A percentile compares a stretch with the other conserved stretches of the same genome.
Conservation (phyloP, 30 jellyfish, hydroid and myxozoan genomes). For the Hydractinia echinata region DNA sequence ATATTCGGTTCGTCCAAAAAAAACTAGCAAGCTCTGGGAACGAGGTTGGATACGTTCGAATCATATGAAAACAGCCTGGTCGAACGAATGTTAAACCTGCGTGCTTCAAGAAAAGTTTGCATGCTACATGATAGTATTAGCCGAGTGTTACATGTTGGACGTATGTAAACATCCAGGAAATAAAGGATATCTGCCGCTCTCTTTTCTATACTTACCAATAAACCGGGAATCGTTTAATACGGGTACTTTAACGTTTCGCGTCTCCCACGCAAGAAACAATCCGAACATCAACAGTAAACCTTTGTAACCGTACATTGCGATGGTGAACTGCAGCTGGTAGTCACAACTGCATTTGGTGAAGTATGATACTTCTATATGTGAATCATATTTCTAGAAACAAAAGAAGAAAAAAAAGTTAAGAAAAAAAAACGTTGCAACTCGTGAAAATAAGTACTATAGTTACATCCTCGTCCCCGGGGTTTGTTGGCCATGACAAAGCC, state of each 20-base stretch:
- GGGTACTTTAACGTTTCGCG: slow-evolving; percentile 69
- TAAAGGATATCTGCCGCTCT: too few species aligned
- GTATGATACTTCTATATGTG: slow-evolving; percentile 51
- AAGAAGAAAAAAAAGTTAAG: neutral
- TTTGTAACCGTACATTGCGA: slow-evolving; percentile 55
- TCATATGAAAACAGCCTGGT: too few species aligned
- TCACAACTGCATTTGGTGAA: slow-evolving; percentile 52
- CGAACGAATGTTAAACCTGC: too few species aligned
- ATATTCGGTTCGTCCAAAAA: too few species aligned
- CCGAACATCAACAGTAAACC: slow-evolving; percentile 69
- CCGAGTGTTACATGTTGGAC: too few species aligned
- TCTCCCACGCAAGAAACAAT: slow-evolving; percentile 83
- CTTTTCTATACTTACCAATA: slow-evolving; percentile 28
- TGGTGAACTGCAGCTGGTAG: slow-evolving; percentile 48
- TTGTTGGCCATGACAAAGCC: too few species aligned
- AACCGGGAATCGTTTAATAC: slow-evolving; percentile 71
- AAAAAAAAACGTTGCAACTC: neutral
- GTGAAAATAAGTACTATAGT: neutral
- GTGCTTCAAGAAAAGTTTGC: too few species aligned
- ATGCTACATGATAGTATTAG: too few species aligned
- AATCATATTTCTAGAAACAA: slow-evolving; percentile 35
- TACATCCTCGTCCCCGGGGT: neutral
- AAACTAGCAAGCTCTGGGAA: too few species aligned
- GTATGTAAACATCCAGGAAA: too few species aligned
- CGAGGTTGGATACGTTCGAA: too few species aligned